Base-by-base conservation (phyloP, 2,113 vertebrate species). In the Triplophysa siluroides region DNA sequence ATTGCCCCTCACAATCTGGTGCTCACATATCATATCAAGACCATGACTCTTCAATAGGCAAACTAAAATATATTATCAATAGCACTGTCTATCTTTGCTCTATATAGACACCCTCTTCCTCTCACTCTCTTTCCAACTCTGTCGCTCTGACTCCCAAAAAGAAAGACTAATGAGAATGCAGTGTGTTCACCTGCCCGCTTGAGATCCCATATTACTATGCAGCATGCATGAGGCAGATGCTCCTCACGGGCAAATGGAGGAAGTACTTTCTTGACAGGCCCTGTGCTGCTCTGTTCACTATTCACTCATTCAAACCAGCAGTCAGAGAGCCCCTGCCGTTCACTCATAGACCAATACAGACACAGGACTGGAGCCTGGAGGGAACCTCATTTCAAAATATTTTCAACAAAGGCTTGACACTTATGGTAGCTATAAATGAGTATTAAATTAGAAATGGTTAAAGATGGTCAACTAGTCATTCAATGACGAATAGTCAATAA, bases 111-210 rank as follows among this genome's bases (percentile, higher is more conserved):
- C 43, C 60, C 47, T 82, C n/a, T 62, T 23, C 13, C 29, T 77
- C 38, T 75, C 12, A 69, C 43, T 33, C 18, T 80, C 74, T 41
- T 2, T 9, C 56, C 33, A 19, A 19, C 26, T 12, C 66, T 45
- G 62, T 23, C 70, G 82, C 26, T 2, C 70, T 41, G 24, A 58
- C 18, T 4, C 18, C 58, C 70, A 38, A 26, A 38, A 11, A 23
- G 70, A 13, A 60, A 73, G 52, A 33, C 52, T 73, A 73, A 73
- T 58, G 29, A 71, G 70, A 73, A 73, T 73, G 70, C 70, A 41
- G 70, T 4, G 52, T 73, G 12, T 58, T 41, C 70, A 73, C 70
- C 70, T 73, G 29, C 70, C 52, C 14, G 52, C 11, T n/a, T 41
- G 70, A 58, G 29, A 73, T 41, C 52, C 70, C 18, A 56, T n/a